phyloP scores from a whole-genome alignment of 2,113 vertebrate species.

The Pogonocichla stellata region DNA sequence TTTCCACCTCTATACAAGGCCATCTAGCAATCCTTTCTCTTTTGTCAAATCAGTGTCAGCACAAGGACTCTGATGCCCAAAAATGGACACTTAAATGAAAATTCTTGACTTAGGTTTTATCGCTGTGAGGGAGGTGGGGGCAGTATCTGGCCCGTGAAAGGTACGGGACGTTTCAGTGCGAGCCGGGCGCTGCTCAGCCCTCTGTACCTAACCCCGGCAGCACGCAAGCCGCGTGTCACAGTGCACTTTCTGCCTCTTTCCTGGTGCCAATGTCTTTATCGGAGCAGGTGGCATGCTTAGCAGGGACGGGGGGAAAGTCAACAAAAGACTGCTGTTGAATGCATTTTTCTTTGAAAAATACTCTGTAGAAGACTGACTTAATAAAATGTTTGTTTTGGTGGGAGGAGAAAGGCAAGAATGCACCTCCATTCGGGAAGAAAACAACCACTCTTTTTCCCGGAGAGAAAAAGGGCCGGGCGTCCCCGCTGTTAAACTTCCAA shows the following conservation, averaged over 20 bases:
- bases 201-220: background rate
- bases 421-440: background rate
- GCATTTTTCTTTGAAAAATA: background rate
- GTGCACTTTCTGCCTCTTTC: background rate
- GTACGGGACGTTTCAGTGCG: accelerated
- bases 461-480: background rate
- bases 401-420: background rate
- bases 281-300: background rate
- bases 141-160: accelerated
- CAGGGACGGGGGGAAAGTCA: accelerated
- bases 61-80: background rate
- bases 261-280: accelerated
- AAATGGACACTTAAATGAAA: background rate
- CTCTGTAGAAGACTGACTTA: background rate
- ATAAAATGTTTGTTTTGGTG: background rate
- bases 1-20: background rate
- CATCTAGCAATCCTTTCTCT: background rate
- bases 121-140: background rate
- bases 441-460: background rate
- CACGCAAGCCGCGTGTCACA: accelerated
- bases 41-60: background rate
- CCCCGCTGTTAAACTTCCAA: background rate
- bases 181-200: background rate
- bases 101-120: background rate
- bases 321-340: background rate